phyloP scores from a whole-genome alignment of 2,113 vertebrate genomes.

The Sinocyclocheilus grahami region DNA sequence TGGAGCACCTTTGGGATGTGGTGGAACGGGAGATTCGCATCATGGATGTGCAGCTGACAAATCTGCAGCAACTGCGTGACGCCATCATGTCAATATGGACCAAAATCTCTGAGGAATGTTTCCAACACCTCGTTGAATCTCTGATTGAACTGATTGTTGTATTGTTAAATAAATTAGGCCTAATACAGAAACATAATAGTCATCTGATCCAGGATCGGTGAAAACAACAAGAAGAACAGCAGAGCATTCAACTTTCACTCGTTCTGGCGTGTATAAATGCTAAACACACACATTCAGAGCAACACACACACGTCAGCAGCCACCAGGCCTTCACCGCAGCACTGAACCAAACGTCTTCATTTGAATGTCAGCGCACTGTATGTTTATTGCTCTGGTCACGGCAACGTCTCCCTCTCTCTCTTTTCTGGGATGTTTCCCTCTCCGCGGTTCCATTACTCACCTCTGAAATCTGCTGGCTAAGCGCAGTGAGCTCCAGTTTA shows the following conservation, averaged over 20 bases:
- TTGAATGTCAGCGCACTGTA: slow-evolving; percentile 41
- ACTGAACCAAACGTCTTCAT: slow-evolving; percentile 40
- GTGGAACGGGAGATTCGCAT: too few species aligned
- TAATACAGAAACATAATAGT: not conserved
- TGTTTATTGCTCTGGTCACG: slow-evolving; percentile 41
- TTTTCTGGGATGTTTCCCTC: slow-evolving; percentile 15
- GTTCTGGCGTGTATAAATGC: not conserved
- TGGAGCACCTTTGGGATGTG: too few species aligned
- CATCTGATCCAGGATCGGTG: not conserved
- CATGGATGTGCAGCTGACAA: too few species aligned
- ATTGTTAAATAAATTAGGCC: not conserved
- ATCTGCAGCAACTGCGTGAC: too few species aligned
- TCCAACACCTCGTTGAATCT: not conserved
- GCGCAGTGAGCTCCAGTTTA: not conserved
- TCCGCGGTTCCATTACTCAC: slow-evolving; percentile 28
- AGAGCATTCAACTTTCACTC: not conserved
- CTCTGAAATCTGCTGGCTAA: slow-evolving; percentile 14
- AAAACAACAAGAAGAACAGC: not conserved
- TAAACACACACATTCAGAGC: slow-evolving; percentile 7
- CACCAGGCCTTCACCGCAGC: slow-evolving; percentile 46
- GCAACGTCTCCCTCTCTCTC: not conserved
- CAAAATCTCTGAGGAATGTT: too few species aligned
- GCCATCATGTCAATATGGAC: not conserved
- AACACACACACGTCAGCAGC: slow-evolving; percentile 23
- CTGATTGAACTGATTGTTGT: not conserved